These are phyloP conservation scores for Drosophila kanapiae DNA, from an alignment of 1,140 invertebrate genomes.

Conservation along the genomic window DNA sequence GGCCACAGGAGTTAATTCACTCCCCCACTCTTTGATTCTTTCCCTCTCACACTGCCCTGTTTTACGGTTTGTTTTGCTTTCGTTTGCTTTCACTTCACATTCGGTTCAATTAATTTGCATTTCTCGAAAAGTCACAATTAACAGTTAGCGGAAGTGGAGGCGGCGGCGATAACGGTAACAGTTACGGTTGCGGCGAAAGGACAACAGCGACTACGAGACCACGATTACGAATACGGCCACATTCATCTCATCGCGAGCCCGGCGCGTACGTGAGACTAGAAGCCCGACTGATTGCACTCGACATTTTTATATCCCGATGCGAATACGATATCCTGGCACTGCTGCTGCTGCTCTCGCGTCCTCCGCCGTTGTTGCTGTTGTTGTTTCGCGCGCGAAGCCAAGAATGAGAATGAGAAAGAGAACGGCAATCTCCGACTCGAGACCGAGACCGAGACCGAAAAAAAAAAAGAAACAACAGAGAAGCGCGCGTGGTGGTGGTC, in stretches of 20 bases:
- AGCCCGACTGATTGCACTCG: constrained; percentile 80
- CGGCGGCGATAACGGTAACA: constrained; percentile 22
- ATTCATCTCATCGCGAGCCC: constrained; percentile 84
- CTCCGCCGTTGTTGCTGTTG: constrained; percentile 56
- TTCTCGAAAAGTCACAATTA: constrained; percentile 13
- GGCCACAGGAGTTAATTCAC: constrained; percentile 1
- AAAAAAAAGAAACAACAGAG: constrained; percentile 67
- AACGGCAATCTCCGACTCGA: constrained; percentile 56
- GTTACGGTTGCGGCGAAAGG: constrained; percentile 44
- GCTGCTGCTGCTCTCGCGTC: constrained; percentile 49
- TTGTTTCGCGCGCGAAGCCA: constrained; percentile 73
- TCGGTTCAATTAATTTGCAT: constrained; percentile 58
- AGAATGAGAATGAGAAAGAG: constrained; percentile 80
- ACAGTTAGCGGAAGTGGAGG: not conserved
- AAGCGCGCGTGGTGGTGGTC: constrained; percentile 42
- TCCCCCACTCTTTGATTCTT: constrained; percentile 9
- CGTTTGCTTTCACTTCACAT: constrained; percentile 35
- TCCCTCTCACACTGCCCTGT: constrained; percentile 31
- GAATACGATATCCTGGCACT: constrained; percentile 58
- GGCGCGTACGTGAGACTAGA: constrained; percentile 85
- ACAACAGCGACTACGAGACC: constrained; percentile 65
- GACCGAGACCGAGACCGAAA: constrained; percentile 67
- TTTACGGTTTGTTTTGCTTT: constrained; percentile 63
- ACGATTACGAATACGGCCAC: constrained; percentile 47
- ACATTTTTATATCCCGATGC: constrained; percentile 84